Evolutionary conservation across 2,797 vertebrate species (phyloP), one percentile per base, ranked within the genome.

Genomic region (Columba guinea): DNA sequence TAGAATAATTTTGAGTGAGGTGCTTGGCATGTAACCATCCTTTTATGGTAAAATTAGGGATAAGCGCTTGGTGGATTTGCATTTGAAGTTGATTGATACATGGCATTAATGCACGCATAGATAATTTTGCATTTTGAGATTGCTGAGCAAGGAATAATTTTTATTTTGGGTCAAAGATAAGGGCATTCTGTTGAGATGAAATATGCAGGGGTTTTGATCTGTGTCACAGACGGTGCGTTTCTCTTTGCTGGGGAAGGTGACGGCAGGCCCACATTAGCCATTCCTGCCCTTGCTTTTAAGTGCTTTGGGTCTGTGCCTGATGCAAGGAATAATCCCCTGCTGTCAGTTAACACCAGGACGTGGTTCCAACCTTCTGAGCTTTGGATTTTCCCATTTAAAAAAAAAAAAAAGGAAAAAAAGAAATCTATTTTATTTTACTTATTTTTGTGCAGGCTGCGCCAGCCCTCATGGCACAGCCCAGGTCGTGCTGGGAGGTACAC

Each of bases 101-200:
- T 95, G 96, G 89, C 93, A 68, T 96, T 95, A 96, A 89, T 94
- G 94, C 94, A 53, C 9, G 16, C 68, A 9, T 52, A 85, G 94
- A 95, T 95, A 73, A 94, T 95, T 93, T 79, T 23, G 81, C 87
- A 24, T 95, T 95, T 94, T 78, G 90, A 96, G 96, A 78, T 68
- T 37, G 95, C 94, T 97, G 96, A 97, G 91, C 94, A 89, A 95
- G 94, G 96, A 95, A 92, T 87, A 93, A 93, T 92, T 97, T 95
- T 93, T 93, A 94, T 94, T 95, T 85, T 76, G 96, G 95, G 94
- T 97, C 94, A 91, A 62, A 95, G 95, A 94, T 82, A 91, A 97
- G 95, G 94, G 90, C 89, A 35, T 60, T 60, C 78, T 5, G 24
- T 63, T 32, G 82, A 79, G 92, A 90, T 95, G 88, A 94, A 95